Percentiles rank a stretch among this genome's conserved stretches.
These are phyloP conservation scores for Parotia lawesii DNA, from an alignment of 2,113 vertebrate genomes.

Conservation along the genomic window DNA sequence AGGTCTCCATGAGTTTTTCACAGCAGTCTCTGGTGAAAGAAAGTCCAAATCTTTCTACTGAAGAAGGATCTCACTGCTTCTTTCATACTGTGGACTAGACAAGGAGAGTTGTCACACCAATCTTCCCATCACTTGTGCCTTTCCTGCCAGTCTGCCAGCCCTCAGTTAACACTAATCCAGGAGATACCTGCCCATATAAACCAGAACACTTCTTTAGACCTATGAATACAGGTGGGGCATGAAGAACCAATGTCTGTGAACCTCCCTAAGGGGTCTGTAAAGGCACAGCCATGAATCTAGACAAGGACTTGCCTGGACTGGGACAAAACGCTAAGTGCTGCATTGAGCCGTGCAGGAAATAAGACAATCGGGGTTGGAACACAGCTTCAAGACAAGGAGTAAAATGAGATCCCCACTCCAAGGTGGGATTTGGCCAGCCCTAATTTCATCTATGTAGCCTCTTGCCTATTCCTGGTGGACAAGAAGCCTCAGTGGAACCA, in stretches of 20 bases:
- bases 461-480: background rate
- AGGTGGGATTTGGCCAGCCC: background rate
- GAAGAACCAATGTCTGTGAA: background rate
- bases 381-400: background rate
- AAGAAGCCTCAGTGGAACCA: background rate
- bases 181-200: background rate
- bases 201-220: background rate
- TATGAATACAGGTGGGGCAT: background rate
- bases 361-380: fast-evolving
- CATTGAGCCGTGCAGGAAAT: background rate
- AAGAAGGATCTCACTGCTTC: background rate
- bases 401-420: background rate
- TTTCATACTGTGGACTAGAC: background rate
- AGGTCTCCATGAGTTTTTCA: background rate
- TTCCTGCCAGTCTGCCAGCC: background rate
- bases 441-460: background rate
- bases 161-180: background rate
- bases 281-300: background rate
- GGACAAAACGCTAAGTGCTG: fast-evolving
- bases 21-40: background rate
- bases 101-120: background rate
- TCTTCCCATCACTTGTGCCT: background rate
- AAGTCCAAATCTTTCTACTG: background rate
- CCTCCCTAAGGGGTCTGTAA: background rate
- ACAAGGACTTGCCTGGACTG: background rate